Evolutionary conservation across 2,888 invertebrate species (phyloP).

Genomic region (Myopa testacea): DNA sequence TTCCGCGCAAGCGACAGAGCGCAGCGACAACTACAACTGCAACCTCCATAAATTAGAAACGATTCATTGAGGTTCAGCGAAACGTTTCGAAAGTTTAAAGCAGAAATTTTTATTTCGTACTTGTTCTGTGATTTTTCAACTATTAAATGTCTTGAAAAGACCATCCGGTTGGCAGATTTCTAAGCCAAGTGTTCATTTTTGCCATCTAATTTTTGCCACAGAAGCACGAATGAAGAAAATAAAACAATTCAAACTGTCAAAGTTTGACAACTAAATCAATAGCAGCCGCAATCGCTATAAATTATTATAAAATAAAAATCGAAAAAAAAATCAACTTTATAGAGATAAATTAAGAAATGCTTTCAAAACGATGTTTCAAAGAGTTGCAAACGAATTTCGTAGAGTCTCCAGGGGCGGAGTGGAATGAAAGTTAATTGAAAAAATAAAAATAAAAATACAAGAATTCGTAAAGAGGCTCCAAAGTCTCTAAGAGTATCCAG

Average conservation of each 20-base stretch:
- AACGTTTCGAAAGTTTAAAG: constrained; percentile 18
- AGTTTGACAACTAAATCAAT: constrained; percentile 18
- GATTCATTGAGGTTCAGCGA: constrained; percentile 18
- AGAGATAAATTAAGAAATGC: too few relatives aligned
- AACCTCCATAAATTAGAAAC: constrained; percentile 27
- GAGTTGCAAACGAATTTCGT: too few relatives aligned
- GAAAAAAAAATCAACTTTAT: too few relatives aligned
- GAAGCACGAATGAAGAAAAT: background rate
- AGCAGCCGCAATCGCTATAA: background rate
- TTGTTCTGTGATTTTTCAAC: background rate
- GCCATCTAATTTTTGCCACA: background rate
- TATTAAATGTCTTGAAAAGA: background rate
- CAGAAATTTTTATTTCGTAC: background rate
- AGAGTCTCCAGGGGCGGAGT: too few relatives aligned
- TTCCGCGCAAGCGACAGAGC: constrained; percentile 7
- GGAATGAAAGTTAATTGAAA: too few relatives aligned
- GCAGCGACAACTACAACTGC: background rate
- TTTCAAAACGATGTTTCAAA: too few relatives aligned
- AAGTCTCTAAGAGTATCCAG: too few relatives aligned
- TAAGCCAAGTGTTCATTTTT: background rate
- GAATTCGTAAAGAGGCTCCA: too few relatives aligned
- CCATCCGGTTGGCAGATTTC: background rate
- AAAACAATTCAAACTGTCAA: constrained; percentile 21
- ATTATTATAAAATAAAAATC: background rate
- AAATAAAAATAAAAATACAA: too few relatives aligned